Evolutionary conservation across 2,888 invertebrate species (phyloP).

Genomic region (Lepas anatifera): DNA sequence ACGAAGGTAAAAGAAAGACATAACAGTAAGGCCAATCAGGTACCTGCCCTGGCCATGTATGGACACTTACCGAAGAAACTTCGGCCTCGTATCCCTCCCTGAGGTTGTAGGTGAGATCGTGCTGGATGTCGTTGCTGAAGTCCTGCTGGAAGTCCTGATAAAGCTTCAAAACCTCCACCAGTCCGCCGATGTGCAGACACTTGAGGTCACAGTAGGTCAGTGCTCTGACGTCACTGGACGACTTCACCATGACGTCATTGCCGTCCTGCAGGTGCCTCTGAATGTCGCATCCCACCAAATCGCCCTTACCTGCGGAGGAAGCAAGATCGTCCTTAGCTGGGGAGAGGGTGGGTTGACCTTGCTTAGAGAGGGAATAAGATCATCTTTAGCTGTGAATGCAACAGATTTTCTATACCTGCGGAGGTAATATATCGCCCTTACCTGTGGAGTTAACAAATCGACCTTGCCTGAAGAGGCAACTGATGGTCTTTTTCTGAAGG

Average conservation of each 20-base stretch:
- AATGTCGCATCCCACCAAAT: conserved; percentile 86
- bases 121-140: conserved; percentile 85
- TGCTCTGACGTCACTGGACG: conserved; percentile 88
- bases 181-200: conserved; percentile 79
- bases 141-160: conserved; percentile 93
- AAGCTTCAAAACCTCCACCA: conserved; percentile 73
- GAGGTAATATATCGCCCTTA: too few relatives aligned
- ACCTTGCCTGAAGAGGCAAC: too few relatives aligned
- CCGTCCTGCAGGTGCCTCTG: conserved; percentile 55
- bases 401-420: too few relatives aligned
- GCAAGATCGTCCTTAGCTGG: too few relatives aligned
- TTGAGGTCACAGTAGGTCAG: conserved; percentile 93
- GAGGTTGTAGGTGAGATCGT: conserved; percentile 87
- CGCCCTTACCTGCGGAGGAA: conserved; percentile 48
- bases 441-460: too few relatives aligned
- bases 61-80: conserved; percentile 35
- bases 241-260: conserved; percentile 71
- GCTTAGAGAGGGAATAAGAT: too few relatives aligned
- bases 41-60: too few relatives aligned
- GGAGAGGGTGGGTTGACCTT: too few relatives aligned
- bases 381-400: too few relatives aligned
- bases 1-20: too few relatives aligned
- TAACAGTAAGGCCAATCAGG: too few relatives aligned
- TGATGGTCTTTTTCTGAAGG: too few relatives aligned
- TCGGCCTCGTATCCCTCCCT: conserved; percentile 86